Evolutionary conservation across 2,797 vertebrate species (phyloP).

Genomic region (Acanthis flammea): DNA sequence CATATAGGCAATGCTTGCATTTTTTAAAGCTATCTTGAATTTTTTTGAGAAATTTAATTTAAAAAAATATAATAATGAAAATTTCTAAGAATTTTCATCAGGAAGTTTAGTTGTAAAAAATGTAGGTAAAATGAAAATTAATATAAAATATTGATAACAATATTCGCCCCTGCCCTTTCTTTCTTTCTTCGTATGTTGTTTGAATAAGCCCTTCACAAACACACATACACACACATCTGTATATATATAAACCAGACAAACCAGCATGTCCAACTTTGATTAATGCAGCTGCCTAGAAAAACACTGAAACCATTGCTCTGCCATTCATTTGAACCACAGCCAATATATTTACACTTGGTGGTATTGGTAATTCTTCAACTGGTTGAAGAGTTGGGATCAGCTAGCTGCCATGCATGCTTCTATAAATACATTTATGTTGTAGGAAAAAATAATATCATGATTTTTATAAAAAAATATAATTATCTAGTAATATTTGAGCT

Average conservation of each 20-base stretch:
- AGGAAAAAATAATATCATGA: not conserved
- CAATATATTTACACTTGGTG: not conserved
- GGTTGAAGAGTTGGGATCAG: not conserved
- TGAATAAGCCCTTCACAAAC: not conserved
- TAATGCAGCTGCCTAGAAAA: not conserved
- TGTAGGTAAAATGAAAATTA: not conserved
- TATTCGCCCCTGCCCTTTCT: not conserved
- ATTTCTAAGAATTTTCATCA: not conserved
- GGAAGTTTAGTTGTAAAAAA: not conserved
- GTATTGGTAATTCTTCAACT: not conserved
- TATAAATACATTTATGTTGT: not conserved
- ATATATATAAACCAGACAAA: not conserved
- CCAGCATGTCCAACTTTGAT: not conserved
- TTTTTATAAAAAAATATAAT: not conserved
- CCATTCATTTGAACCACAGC: not conserved
- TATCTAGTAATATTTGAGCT: not conserved
- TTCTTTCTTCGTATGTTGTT: not conserved
- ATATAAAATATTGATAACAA: not conserved
- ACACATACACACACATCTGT: not conserved
- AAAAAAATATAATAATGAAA: not conserved
- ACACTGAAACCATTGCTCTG: not conserved
- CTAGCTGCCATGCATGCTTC: not conserved
- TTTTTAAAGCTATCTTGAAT: not conserved
- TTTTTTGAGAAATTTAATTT: not conserved
- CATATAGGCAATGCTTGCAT: rapidly evolving